phyloP scores from a whole-genome alignment of 2,797 vertebrate species.

The Sebastiscus albofasciatus region DNA sequence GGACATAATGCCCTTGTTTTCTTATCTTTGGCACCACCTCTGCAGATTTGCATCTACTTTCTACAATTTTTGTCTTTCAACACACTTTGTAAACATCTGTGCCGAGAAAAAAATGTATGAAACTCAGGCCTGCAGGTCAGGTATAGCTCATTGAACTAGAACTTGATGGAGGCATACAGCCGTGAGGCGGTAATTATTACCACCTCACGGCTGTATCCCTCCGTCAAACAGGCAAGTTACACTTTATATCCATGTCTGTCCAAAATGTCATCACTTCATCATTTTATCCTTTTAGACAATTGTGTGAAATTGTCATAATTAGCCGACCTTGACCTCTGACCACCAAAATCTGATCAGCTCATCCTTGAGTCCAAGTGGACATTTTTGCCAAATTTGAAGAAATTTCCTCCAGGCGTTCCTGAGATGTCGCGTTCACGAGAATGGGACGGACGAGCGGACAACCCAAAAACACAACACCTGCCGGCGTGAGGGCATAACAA shows the following conservation, averaged over 20 bases:
- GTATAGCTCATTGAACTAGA: neutral
- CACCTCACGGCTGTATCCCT: neutral
- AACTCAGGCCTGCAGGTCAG: neutral
- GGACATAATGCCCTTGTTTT: neutral
- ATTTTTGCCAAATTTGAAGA: too few relatives aligned
- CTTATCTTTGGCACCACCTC: neutral
- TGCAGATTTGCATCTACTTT: neutral
- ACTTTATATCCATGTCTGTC: neutral
- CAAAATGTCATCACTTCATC: neutral
- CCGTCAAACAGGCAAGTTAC: neutral
- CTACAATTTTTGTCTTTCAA: neutral
- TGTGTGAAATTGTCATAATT: neutral
- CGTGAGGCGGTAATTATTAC: neutral
- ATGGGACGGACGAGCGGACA: neutral
- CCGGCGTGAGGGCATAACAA: neutral
- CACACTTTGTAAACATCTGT: neutral
- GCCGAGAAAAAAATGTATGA: neutral
- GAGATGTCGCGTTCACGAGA: neutral
- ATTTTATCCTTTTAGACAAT: neutral
- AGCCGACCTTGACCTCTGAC: too few relatives aligned
- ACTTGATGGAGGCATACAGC: neutral
- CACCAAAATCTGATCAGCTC: too few relatives aligned
- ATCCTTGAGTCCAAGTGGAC: too few relatives aligned
- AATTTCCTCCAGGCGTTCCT: neutral
- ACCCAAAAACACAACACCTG: too few relatives aligned